Base-by-base conservation (phyloP, 2,797 vertebrate genomes). In the Gobio occitaniae region DNA sequence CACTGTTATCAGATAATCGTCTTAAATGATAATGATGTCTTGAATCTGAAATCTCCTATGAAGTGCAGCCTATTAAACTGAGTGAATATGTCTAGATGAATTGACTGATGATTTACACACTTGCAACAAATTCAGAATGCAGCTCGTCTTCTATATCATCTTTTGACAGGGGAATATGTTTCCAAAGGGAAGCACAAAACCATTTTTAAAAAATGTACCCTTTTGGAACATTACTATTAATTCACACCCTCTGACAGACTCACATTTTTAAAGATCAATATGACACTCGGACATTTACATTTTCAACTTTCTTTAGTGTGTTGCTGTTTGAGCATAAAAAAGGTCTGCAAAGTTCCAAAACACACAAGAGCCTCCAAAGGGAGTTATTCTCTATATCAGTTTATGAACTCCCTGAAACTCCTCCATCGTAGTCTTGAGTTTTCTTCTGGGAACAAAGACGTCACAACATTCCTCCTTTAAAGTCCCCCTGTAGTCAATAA, bases 1-100 rank as follows among this genome's bases (percentile, higher is more conserved):
- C 16, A 41, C 32, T 21, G 25, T 47, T 48, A n/a, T 74, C 69
- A 38, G 68, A 59, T 61, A 15, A 63, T n/a, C 3, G 2, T 32
- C 50, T 80, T 17, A 10, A 80, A 80, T 12, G 4, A n/a, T 71
- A 71, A 71, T 47, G 41, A 56, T 11, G 47, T 48, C 50, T 76
- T 13, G 32, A 19, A 76, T 74, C 25, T 82, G 17, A 74, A 74
- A 48, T 70, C 4, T 59, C 44, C 59, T 48, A 32, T n/a, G n/a
- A 72, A 82, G 41, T 36, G 80, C 21, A 61, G 16, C 25, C 41
- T 72, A 32, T 61, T 82, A 82, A 72, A 25, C 25, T 25, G n/a
- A n/a, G 25, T 25, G 25, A 25, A 81, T 47, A 12, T 21, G 25
- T 48, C 25, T n/a, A 80, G 25, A 50, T 50, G 15, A 74, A 50